Conservation (phyloP, 2,797 vertebrate genomes). For the Syngnathus acus region DNA sequence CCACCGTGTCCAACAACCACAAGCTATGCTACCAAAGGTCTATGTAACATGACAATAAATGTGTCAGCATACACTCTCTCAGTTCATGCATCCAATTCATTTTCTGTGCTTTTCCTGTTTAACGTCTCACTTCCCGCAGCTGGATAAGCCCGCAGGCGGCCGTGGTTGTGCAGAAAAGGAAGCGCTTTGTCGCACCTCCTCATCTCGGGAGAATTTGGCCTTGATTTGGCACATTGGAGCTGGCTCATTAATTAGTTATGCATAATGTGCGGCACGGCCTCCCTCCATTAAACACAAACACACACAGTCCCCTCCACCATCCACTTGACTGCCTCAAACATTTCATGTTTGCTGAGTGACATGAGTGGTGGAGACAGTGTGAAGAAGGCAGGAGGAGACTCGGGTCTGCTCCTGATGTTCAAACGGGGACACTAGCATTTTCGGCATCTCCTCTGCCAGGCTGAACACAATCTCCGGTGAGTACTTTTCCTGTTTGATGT, state of each 20-base stretch:
- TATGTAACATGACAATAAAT: conserved; percentile 67
- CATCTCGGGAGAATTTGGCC: conserved; percentile 19
- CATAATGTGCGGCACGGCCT: conserved; percentile 41
- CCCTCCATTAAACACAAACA: conserved; percentile 9
- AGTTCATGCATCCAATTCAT: neutral
- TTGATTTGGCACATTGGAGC: conserved; percentile 42
- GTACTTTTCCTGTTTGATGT: conserved; percentile 8
- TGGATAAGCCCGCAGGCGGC: conserved; percentile 16
- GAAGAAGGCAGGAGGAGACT: conserved; percentile 36
- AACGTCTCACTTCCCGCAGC: neutral
- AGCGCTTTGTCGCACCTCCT: conserved; percentile 45
- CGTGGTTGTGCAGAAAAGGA: conserved; percentile 16
- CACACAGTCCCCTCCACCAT: conserved; percentile 31
- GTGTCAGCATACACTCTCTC: neutral
- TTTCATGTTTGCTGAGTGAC: conserved; percentile 49
- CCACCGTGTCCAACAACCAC: conserved; percentile 24
- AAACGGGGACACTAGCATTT: conserved; percentile 23
- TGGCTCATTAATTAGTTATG: conserved; percentile 55
- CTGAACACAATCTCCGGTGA: conserved; percentile 42
- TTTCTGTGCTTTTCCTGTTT: conserved; percentile 1
- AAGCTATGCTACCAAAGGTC: conserved; percentile 77
- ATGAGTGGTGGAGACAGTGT: conserved; percentile 39
- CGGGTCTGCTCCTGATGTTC: conserved; percentile 36
- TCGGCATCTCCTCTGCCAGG: conserved; percentile 11
- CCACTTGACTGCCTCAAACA: conserved; percentile 26